Evolutionary conservation across 1,140 invertebrate genomes (phyloP).

Genomic region (Acromyrmex charruanus): DNA sequence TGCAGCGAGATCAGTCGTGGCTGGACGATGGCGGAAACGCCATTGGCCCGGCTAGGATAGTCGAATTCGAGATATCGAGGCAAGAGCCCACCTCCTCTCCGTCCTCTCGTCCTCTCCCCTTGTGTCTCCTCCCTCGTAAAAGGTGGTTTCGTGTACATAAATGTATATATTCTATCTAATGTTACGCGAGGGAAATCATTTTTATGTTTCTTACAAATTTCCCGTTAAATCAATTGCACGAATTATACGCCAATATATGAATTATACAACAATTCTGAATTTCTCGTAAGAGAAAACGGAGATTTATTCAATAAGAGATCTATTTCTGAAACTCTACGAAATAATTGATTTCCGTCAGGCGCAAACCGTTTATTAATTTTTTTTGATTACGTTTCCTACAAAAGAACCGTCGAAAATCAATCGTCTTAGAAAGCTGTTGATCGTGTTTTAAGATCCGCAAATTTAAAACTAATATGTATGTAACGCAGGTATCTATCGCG

Average conservation of each 20-base stretch:
- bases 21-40: slow-evolving; percentile 62
- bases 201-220: background rate
- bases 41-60: slow-evolving; percentile 56
- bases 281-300: background rate
- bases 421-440: background rate
- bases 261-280: background rate
- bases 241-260: too few relatives aligned
- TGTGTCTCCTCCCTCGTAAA: background rate
- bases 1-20: slow-evolving; percentile 72
- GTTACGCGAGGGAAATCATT: background rate
- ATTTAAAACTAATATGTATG: slow-evolving; percentile 1
- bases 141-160: background rate
- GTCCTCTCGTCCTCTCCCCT: background rate
- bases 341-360: background rate
- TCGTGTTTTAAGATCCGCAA: background rate
- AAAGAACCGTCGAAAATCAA: background rate
- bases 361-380: background rate
- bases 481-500: slow-evolving; percentile 16
- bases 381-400: background rate
- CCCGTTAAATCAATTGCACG: too few relatives aligned
- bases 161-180: background rate
- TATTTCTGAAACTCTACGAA: background rate
- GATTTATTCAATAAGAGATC: background rate
- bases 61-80: slow-evolving; percentile 59
- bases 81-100: background rate